phyloP scores from a whole-genome alignment of 2,113 vertebrate species.

The Varanus komodoensis region DNA sequence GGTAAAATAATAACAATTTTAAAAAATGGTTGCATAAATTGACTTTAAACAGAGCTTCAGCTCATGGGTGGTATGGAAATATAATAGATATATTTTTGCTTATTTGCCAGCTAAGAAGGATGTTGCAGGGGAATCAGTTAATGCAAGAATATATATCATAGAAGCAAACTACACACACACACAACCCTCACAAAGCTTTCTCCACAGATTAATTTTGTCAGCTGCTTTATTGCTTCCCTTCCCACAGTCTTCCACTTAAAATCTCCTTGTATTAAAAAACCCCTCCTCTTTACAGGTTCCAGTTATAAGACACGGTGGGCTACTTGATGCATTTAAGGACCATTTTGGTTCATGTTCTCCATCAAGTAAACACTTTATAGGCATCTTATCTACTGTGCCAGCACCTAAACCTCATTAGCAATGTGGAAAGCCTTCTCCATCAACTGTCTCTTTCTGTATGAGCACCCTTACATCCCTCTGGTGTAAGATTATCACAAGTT shows the following conservation, averaged over 20 bases:
- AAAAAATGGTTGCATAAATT: neutral
- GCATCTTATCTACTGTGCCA: neutral
- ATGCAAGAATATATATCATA: neutral
- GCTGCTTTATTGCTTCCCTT: conserved; percentile 9
- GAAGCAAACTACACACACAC: neutral
- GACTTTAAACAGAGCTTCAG: neutral
- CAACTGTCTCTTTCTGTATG: conserved; percentile 15
- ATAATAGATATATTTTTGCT: neutral
- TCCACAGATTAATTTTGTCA: neutral
- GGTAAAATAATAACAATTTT: neutral
- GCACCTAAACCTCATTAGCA: neutral
- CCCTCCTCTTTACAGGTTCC: neutral
- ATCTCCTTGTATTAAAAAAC: conserved; percentile 8
- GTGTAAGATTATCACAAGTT: conserved; percentile 2
- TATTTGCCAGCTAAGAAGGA: neutral
- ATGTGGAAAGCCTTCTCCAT: neutral
- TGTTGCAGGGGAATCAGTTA: neutral
- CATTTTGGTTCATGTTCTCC: conserved; percentile 21
- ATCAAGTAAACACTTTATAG: neutral
- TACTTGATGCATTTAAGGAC: conserved; percentile 13
- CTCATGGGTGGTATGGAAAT: too few relatives aligned
- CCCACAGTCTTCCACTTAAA: conserved; percentile 1
- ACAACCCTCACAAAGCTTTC: neutral
- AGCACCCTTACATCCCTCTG: neutral
- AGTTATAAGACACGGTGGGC: neutral